Percentiles rank a stretch among this genome's conserved stretches.
Evolutionary conservation across 2,113 vertebrate genomes (phyloP).

Genomic region (Damaliscus lunatus): DNA sequence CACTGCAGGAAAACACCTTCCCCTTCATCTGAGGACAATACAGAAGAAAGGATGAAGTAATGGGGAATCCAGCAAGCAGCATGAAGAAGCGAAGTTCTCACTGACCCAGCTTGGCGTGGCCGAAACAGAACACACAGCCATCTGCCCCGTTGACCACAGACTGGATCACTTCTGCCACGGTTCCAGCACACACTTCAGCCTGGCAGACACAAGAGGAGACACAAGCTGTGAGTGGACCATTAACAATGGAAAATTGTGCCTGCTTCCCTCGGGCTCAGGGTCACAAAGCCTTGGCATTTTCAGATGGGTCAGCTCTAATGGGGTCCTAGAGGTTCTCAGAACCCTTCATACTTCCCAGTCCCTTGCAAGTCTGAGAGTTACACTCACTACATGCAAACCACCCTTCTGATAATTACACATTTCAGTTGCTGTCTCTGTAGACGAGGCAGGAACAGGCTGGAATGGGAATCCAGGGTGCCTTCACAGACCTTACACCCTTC

Average conservation of each 20-base stretch:
- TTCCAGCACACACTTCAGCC: slow-evolving; percentile 97
- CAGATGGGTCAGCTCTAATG: neutral
- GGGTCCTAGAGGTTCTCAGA: neutral
- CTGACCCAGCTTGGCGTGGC: slow-evolving; percentile 96
- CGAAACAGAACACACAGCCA: slow-evolving; percentile 99
- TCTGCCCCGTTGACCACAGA: slow-evolving; percentile 98
- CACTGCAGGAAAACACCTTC: neutral
- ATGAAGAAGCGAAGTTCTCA: slow-evolving; percentile 23
- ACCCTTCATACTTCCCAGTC: accelerated
- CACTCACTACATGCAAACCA: no score
- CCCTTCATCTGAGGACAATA: neutral
- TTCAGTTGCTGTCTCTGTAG: neutral
- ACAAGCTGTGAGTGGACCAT: neutral
- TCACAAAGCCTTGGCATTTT: accelerated
- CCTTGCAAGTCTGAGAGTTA: neutral
- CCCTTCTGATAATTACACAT: neutral
- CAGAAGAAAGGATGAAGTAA: neutral
- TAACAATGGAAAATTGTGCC: accelerated
- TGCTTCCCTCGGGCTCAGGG: neutral
- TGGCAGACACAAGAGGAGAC: slow-evolving; percentile 71
- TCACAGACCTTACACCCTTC: neutral
- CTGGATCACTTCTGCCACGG: slow-evolving; percentile 98
- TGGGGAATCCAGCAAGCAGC: neutral
- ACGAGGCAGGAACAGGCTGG: neutral
- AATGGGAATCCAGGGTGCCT: neutral